phyloP scores from a whole-genome alignment of 2,888 invertebrate genomes.

The Andrena chrysosceles region DNA sequence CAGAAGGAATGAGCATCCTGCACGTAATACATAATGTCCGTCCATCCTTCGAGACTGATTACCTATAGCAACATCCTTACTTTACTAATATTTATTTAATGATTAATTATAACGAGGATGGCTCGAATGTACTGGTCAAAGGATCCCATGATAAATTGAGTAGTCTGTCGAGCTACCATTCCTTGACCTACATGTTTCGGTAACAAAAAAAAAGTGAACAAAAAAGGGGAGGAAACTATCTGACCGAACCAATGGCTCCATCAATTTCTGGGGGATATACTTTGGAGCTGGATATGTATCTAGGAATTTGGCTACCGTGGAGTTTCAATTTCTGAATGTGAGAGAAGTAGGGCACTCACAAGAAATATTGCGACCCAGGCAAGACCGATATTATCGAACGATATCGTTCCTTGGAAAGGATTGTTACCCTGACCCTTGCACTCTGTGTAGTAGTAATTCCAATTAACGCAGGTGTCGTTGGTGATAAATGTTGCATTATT shows the following conservation, averaged over 20 bases:
- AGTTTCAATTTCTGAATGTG: slow-evolving; percentile 27
- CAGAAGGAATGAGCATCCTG: slow-evolving; percentile 99
- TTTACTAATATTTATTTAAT: background rate
- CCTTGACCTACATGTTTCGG: background rate
- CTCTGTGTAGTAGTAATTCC: slow-evolving; percentile 99
- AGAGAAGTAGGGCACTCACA: slow-evolving; percentile 88
- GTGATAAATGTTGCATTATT: slow-evolving; percentile 87
- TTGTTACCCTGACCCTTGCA: slow-evolving; percentile 97
- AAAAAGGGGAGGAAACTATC: background rate
- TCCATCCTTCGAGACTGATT: slow-evolving; percentile 99
- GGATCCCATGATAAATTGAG: background rate
- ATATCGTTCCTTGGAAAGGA: slow-evolving; percentile 99
- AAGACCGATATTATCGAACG: slow-evolving; percentile 99
- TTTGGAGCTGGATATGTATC: slow-evolving; percentile 5
- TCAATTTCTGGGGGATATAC: background rate
- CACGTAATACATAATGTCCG: slow-evolving; percentile 99
- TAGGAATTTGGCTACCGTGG: slow-evolving; percentile 23
- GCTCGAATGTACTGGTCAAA: background rate
- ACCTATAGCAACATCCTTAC: slow-evolving; percentile 88
- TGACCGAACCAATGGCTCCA: background rate
- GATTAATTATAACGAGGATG: background rate
- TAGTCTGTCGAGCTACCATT: background rate
- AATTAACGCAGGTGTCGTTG: slow-evolving; percentile 95
- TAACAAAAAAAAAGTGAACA: background rate
- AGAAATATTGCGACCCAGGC: slow-evolving; percentile 99